phyloP scores from a whole-genome alignment of 2,113 vertebrate species.

The Setophaga coronata region DNA sequence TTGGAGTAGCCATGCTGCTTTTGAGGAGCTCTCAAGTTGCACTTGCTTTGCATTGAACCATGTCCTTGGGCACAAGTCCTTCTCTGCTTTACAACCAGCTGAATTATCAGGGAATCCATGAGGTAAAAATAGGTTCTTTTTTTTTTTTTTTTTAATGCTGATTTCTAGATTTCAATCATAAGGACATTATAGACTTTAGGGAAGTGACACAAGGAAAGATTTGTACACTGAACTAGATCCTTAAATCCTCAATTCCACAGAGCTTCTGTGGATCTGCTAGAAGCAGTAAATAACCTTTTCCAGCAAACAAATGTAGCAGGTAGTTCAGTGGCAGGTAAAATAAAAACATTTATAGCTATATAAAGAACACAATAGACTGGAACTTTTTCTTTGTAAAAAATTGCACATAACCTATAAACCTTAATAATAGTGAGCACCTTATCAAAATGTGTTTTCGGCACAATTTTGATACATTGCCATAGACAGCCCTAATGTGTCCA shows the following conservation, averaged over 20 bases:
- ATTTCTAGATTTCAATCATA: slow-evolving; percentile 17
- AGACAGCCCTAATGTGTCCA: neutral
- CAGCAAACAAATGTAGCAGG: neutral
- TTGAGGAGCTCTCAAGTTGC: neutral
- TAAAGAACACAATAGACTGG: neutral
- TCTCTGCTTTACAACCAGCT: neutral
- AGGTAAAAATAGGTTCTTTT: neutral
- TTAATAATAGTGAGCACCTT: neutral
- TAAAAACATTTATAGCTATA: slow-evolving; percentile 2
- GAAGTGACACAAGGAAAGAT: neutral
- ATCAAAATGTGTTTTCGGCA: neutral
- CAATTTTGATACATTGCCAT: neutral
- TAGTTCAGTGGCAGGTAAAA: neutral
- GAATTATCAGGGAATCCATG: neutral
- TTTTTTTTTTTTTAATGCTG: neutral
- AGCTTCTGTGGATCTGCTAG: neutral
- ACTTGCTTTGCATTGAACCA: neutral
- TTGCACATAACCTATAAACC: neutral
- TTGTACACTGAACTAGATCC: neutral
- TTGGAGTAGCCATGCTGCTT: neutral
- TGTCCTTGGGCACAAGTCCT: neutral
- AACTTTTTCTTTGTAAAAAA: neutral
- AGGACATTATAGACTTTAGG: neutral
- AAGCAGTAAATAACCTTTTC: slow-evolving; percentile 27
- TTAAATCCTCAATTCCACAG: neutral